A percentile compares a stretch with the other conserved stretches of the same genome.
Evolutionary conservation across 2,113 vertebrate genomes (phyloP).

Genomic region (Oophaga pumilio): DNA sequence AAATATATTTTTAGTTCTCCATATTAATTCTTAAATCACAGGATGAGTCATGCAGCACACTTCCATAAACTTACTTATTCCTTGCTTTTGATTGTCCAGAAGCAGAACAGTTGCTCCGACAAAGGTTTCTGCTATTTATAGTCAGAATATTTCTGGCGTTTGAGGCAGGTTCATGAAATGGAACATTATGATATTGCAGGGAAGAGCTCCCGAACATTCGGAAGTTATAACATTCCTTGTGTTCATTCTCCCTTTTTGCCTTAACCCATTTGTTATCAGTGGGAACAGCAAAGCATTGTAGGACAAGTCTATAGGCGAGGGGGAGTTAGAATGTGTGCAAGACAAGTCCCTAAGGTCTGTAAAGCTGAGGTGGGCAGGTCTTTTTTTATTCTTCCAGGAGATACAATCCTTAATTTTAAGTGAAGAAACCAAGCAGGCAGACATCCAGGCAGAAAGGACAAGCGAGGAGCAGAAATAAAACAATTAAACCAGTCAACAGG

Average conservation of each 20-base stretch:
- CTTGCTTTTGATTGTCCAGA: constrained; percentile 33
- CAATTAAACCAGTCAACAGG: constrained; percentile 37
- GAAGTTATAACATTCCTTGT: neutral
- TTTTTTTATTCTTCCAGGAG: constrained; percentile 19
- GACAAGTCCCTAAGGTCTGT: neutral
- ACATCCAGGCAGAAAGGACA: constrained; percentile 30
- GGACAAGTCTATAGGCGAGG: neutral
- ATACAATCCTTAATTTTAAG: constrained; percentile 20
- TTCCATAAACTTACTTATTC: constrained; percentile 27
- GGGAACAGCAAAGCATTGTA: neutral
- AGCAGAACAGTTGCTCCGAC: constrained; percentile 18
- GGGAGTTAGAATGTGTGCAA: neutral
- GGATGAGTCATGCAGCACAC: constrained; percentile 14
- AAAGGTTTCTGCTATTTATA: constrained; percentile 46
- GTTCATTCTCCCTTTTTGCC: neutral
- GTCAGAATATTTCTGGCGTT: constrained; percentile 31
- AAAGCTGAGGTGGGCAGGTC: neutral
- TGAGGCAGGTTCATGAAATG: constrained; percentile 19
- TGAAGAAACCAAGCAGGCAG: constrained; percentile 2
- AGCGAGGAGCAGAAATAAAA: constrained; percentile 21
- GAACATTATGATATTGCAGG: constrained; percentile 31
- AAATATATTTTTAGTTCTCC: neutral
- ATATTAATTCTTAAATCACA: constrained; percentile 15
- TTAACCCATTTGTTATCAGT: constrained; percentile 8
- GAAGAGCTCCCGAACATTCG: constrained; percentile 27